A percentile compares a stretch with the other conserved stretches of the same genome.
Evolutionary conservation across 2,113 vertebrate genomes (phyloP).

Genomic region (Xyliphius kryptos): DNA sequence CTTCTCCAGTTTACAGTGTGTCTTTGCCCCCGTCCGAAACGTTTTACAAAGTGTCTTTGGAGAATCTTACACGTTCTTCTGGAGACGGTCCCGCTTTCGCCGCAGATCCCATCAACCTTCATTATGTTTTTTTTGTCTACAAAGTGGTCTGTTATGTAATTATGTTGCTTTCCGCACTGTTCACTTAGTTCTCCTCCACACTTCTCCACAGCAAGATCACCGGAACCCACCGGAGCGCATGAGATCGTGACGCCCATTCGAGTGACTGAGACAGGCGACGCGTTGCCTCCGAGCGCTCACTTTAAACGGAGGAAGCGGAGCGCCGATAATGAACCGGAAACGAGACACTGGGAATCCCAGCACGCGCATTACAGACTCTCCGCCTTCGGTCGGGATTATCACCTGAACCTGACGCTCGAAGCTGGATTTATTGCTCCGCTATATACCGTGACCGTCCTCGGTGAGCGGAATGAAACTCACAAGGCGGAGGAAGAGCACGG

Average conservation of each 20-base stretch:
- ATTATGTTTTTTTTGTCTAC: no score
- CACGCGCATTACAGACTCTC: slow-evolving; percentile 83
- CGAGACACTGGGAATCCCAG: slow-evolving; percentile 72
- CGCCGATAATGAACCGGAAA: slow-evolving; percentile 52
- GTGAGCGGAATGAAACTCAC: slow-evolving; percentile 6
- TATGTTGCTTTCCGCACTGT: no score
- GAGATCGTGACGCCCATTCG: slow-evolving; percentile 87
- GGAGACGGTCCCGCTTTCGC: no score
- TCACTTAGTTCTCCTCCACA: no score
- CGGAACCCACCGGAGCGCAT: slow-evolving; percentile 73
- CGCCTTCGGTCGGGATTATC: slow-evolving; percentile 86
- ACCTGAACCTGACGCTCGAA: slow-evolving; percentile 88
- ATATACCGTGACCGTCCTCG: slow-evolving; percentile 87
- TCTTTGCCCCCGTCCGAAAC: no score
- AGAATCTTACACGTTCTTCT: no score
- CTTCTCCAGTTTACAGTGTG: no score
- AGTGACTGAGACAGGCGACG: slow-evolving; percentile 83
- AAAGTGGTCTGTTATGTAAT: no score
- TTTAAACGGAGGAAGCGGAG: slow-evolving; percentile 91
- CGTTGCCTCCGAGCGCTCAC: slow-evolving; percentile 78
- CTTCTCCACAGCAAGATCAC: slow-evolving; percentile 62
- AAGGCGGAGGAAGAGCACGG: slow-evolving; percentile 37
- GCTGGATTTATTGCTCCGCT: slow-evolving; percentile 92
- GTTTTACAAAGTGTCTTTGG: no score
- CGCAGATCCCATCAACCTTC: no score